Evolutionary conservation across 2,113 vertebrate genomes (phyloP).

Genomic region (Campylorhamphus procurvoides): DNA sequence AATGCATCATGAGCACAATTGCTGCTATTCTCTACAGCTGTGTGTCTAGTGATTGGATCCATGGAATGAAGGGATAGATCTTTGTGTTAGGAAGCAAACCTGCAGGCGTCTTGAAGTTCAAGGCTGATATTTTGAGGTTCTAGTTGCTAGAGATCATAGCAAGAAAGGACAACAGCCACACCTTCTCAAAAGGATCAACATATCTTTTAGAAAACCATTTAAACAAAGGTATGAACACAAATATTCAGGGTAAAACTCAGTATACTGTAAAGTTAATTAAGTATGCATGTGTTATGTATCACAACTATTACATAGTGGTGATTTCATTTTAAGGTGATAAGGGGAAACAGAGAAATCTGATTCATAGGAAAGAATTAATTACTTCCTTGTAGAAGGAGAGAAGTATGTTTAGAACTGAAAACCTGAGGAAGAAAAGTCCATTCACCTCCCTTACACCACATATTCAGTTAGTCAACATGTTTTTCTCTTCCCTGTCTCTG

Average conservation of each 20-base stretch:
- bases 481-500: neutral
- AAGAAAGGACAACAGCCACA: neutral
- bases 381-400: neutral
- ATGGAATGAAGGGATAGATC: neutral
- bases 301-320: neutral
- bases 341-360: neutral
- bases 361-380: neutral
- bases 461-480: neutral
- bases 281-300: neutral
- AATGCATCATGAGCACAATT: neutral
- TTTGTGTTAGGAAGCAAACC: neutral
- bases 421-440: neutral
- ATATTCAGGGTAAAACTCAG: neutral
- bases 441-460: neutral
- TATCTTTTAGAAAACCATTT: neutral
- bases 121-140: neutral
- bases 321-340: neutral
- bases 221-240: neutral
- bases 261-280: neutral
- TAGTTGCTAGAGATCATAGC: neutral
- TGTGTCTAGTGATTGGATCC: neutral
- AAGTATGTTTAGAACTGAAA: neutral
- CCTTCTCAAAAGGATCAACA: neutral
- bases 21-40: neutral
- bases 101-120: neutral